A percentile compares a stretch with the other conserved stretches of the same genome.
Evolutionary conservation across 2,797 vertebrate species (phyloP).

Genomic region (Pachyuromys duprasi): DNA sequence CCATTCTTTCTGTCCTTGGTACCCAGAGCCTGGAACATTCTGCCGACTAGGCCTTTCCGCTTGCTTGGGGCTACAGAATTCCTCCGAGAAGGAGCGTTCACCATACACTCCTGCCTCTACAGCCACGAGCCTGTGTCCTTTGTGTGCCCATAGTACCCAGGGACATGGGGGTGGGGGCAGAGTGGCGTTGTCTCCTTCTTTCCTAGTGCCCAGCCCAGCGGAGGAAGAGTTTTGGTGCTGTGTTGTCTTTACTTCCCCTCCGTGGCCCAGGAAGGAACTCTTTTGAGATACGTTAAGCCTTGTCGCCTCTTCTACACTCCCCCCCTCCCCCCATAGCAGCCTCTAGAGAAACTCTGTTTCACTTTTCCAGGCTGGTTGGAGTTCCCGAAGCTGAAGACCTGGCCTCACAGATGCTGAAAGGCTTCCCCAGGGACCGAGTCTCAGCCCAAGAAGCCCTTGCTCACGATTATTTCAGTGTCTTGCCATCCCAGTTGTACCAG

Average conservation of each 20-base stretch:
- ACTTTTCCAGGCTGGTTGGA: slow-evolving; percentile 88
- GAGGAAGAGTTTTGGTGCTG: background rate
- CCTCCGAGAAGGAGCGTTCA: slow-evolving; percentile 33
- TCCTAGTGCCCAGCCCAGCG: background rate
- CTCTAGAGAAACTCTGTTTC: slow-evolving; percentile 12
- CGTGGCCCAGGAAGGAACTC: background rate
- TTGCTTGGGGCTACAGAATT: background rate
- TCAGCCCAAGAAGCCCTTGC: slow-evolving; percentile 88
- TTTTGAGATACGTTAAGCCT: background rate
- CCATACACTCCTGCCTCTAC: slow-evolving; percentile 43
- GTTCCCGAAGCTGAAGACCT: slow-evolving; percentile 92
- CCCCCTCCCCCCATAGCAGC: background rate
- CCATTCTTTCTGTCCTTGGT: background rate
- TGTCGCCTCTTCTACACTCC: background rate
- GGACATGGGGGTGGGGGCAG: background rate
- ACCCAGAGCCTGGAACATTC: background rate
- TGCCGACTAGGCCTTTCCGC: slow-evolving; percentile 4
- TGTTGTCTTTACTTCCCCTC: background rate
- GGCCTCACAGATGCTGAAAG: slow-evolving; percentile 90
- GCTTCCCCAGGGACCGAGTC: slow-evolving; percentile 88
- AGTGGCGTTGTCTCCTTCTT: background rate
- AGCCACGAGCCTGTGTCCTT: slow-evolving; percentile 26
- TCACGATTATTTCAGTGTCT: slow-evolving; percentile 92
- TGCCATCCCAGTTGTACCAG: slow-evolving; percentile 91
- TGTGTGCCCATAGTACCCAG: background rate